Evolutionary conservation across 2,113 vertebrate species (phyloP).

Genomic region (Serilophus lunatus): DNA sequence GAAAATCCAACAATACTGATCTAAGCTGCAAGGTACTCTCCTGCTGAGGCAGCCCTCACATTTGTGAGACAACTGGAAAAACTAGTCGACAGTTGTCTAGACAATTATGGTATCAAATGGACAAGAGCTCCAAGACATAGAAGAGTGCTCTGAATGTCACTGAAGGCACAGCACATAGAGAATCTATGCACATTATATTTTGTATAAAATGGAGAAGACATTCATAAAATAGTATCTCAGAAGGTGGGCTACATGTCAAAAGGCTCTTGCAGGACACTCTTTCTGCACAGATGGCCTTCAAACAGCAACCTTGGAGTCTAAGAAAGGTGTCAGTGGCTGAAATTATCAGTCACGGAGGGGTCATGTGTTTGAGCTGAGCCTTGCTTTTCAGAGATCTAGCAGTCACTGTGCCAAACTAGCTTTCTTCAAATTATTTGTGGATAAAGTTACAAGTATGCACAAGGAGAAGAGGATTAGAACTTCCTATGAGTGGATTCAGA

Average conservation of each 20-base stretch:
- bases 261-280: not conserved
- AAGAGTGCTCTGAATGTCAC: not conserved
- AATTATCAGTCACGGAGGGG: not conserved
- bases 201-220: not conserved
- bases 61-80: not conserved
- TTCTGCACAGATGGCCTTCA: not conserved
- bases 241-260: not conserved
- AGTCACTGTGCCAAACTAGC: not conserved
- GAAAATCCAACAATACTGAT: not conserved
- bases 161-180: not conserved
- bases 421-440: not conserved
- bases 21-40: not conserved
- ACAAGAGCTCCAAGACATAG: not conserved
- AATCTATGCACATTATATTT: not conserved
- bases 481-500: not conserved
- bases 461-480: not conserved
- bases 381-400: not conserved
- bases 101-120: not conserved
- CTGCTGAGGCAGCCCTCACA: not conserved
- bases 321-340: not conserved
- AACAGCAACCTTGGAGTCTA: rapidly evolving
- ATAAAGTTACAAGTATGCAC: not conserved
- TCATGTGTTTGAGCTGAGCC: not conserved
- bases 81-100: not conserved
- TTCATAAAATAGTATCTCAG: not conserved